Conservation (phyloP, 2,113 vertebrate species). For the Charadrius vociferus region DNA sequence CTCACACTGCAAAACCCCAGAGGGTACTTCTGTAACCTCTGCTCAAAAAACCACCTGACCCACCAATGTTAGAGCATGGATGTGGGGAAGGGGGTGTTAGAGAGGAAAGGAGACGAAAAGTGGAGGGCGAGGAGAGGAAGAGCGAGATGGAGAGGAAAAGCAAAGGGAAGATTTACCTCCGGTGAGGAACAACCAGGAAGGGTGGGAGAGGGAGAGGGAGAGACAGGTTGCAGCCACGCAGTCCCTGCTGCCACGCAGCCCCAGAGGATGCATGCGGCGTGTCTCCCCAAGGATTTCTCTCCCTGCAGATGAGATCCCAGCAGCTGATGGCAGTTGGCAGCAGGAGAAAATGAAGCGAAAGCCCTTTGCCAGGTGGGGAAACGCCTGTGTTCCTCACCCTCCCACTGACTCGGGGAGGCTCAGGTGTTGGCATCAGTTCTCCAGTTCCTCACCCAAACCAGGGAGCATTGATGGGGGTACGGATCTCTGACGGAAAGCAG, state of each 20-base stretch:
- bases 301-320: background rate
- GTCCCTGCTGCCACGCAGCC: background rate
- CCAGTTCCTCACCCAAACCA: background rate
- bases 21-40: background rate
- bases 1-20: background rate
- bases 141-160: background rate
- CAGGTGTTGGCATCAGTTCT: background rate
- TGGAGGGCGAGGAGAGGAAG: background rate
- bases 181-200: background rate
- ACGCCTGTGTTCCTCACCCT: background rate
- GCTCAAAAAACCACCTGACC: background rate
- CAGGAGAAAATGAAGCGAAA: background rate
- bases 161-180: background rate
- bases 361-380: background rate
- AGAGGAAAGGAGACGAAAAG: background rate
- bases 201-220: background rate
- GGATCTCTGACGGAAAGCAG: background rate
- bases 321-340: background rate
- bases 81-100: background rate
- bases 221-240: fast-evolving
- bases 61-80: background rate
- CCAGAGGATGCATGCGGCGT: fast-evolving
- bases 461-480: background rate
- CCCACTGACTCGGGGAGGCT: background rate
- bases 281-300: background rate